Conservation (phyloP, 2,888 invertebrate genomes). For the Empis stercorea region DNA sequence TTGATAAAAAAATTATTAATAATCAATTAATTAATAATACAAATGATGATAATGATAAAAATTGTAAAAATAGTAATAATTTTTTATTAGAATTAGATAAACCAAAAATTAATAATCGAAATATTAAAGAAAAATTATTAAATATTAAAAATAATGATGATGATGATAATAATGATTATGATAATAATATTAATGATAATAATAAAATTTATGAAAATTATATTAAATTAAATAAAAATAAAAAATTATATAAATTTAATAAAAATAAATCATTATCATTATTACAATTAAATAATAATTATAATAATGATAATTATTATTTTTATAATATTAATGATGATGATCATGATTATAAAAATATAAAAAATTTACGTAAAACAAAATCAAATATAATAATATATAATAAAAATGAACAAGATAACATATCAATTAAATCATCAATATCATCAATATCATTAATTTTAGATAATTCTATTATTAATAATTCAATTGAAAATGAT, state of each 20-base stretch:
- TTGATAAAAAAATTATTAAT: not conserved
- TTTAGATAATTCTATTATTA: not conserved
- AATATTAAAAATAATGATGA: not conserved
- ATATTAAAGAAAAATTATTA: not conserved
- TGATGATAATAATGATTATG: not conserved
- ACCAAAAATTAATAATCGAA: not conserved
- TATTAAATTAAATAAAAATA: not conserved
- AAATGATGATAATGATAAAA: not conserved
- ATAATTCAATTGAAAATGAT: not conserved
- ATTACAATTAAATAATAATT: not conserved
- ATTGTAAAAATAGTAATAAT: not conserved
- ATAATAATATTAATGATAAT: not conserved
- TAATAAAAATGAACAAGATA: not conserved
- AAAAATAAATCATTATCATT: not conserved
- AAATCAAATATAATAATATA: not conserved
- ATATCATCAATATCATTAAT: too few relatives aligned
- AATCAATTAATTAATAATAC: not conserved
- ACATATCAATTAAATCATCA: too few relatives aligned
- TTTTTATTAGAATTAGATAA: not conserved
- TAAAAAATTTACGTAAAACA: not conserved
- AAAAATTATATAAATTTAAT: not conserved
- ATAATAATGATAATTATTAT: not conserved
- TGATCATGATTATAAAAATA: too few relatives aligned
- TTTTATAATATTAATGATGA: not conserved
- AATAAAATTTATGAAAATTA: not conserved